Base-by-base conservation (phyloP, 2,888 invertebrate genomes). In the Leptinotarsa tumamoca region DNA sequence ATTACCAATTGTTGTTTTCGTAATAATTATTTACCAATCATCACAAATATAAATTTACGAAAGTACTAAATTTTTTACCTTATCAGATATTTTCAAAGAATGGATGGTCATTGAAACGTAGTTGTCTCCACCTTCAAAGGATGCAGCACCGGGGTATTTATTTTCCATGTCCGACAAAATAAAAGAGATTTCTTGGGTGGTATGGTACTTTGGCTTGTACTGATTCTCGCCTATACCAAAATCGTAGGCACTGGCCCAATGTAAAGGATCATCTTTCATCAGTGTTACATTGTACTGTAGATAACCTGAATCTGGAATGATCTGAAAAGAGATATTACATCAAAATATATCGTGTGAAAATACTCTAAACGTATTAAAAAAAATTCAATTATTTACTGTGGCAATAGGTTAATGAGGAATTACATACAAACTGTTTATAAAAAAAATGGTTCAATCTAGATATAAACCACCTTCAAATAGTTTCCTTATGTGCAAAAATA, bases 231-330 rank as follows among this genome's bases (percentile, higher is more conserved):
- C 89, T 87, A 90, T 89, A 88, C 90, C 94, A 90, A 90, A 93
- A 88, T 96, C 96, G 86, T 95, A 94, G 0, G 94, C 94, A 7
- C 94, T 94, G 0, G 95, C 93, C 97, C 97, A 97, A 85, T 95
- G 94, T 80, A 93, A 91, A 0, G 94, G 93, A 87, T 95, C 94
- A 85, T 95, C 93, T n/a, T 93, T 91, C 92, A 94, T 93, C 66
- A 98, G 89, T 0, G 94, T 94, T 83, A 97, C 94, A 89, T 97
- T 95, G 78, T 93, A 89, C 72, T 92, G 90, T 63, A 92, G 86
- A 0, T 92, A 90, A 0, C 92, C 92, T 4, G 86, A 87, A 51
- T 85, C 84, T 0, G 93, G 92, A 0, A 96, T 91, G 0, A 89
- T 72, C 84, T 84, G 68, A 21, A 80, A 78, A 56, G 23, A 4